phyloP scores from a whole-genome alignment of 2,113 vertebrate genomes.

The Melanostigma gelatinosum region DNA sequence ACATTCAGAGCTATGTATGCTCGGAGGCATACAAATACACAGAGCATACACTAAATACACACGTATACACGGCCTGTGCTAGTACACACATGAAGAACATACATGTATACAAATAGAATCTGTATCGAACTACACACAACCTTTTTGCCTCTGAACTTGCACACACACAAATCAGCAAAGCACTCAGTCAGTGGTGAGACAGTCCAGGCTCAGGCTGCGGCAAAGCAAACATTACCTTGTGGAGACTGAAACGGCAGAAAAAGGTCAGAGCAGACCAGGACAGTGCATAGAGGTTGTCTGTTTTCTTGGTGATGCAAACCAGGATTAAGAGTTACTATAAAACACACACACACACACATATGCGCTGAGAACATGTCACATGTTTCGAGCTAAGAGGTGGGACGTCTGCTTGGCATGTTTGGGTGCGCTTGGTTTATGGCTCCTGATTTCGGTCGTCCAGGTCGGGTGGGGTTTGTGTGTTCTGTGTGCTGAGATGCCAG shows the following conservation, averaged over 20 bases:
- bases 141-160: neutral
- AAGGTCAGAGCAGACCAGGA: constrained; percentile 34
- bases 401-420: constrained; percentile 54
- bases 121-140: neutral
- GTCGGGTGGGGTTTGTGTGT: constrained; percentile 30
- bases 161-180: constrained; percentile 8
- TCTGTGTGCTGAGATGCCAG: constrained; percentile 54
- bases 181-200: constrained; percentile 49
- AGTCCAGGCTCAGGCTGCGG: constrained; percentile 63
- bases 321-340: constrained; percentile 36
- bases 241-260: constrained; percentile 43
- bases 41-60: neutral
- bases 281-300: constrained; percentile 22
- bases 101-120: neutral
- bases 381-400: neutral
- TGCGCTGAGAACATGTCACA: constrained; percentile 5
- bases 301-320: constrained; percentile 55
- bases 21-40: neutral
- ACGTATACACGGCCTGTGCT: neutral
- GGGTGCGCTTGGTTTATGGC: constrained; percentile 46
- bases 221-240: constrained; percentile 70
- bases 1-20: neutral
- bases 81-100: neutral
- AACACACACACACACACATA: neutral
- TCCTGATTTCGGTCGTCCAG: constrained; percentile 39